These are phyloP conservation scores for Amphipoea oculea DNA, from an alignment of 2,888 invertebrate species.

Conservation along the genomic window DNA sequence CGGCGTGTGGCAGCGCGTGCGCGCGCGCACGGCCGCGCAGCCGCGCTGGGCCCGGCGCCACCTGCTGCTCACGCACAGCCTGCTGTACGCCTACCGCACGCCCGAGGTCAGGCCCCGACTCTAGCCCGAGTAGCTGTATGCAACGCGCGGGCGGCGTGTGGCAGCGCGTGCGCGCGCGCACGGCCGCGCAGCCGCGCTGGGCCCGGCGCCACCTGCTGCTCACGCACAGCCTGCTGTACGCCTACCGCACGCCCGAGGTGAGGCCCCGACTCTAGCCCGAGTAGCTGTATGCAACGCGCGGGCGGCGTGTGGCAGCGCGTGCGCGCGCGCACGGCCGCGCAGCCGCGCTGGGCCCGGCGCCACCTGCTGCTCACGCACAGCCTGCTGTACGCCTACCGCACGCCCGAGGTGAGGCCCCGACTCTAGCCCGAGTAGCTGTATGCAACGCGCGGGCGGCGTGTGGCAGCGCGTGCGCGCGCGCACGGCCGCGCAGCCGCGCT, in stretches of 20 bases:
- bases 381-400: slow-evolving; percentile 77
- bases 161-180: background rate
- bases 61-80: slow-evolving; percentile 51
- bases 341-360: slow-evolving; percentile 73
- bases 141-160: background rate
- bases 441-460: background rate
- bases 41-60: slow-evolving; percentile 73
- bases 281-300: too few species aligned
- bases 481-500: slow-evolving; percentile 67
- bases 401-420: background rate
- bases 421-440: too few species aligned
- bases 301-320: too few species aligned
- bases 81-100: slow-evolving; percentile 48
- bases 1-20: background rate
- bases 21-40: background rate
- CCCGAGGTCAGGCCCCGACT: slow-evolving; percentile 28
- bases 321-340: background rate
- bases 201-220: slow-evolving; percentile 29
- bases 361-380: slow-evolving; percentile 82
- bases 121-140: too few species aligned
- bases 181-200: background rate
- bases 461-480: too few species aligned
- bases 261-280: background rate
- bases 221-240: slow-evolving; percentile 36
- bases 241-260: slow-evolving; percentile 17